Conservation (phyloP, 2,113 vertebrate genomes). For the Cavia porcellus region DNA sequence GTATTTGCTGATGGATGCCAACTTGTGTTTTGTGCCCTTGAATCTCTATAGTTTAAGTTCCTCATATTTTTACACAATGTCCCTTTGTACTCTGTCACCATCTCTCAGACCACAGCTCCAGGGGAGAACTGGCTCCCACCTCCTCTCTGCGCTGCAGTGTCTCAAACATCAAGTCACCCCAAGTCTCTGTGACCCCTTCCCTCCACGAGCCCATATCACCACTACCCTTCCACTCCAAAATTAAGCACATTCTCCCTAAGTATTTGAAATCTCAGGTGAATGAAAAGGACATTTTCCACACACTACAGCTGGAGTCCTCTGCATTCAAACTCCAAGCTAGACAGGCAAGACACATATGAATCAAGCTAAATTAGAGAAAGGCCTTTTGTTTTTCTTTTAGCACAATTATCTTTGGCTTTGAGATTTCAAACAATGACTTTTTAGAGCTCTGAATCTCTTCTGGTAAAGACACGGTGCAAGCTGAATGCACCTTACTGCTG, state of each 20-base stretch:
- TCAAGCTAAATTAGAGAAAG: neutral
- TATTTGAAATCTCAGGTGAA: neutral
- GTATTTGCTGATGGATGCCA: neutral
- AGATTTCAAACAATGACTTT: conserved; percentile 54
- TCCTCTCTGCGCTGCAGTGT: neutral
- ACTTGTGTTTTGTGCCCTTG: conserved; percentile 13
- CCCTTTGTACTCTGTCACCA: neutral
- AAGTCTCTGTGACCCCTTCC: neutral
- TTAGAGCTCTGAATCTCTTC: conserved; percentile 32
- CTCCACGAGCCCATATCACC: neutral
- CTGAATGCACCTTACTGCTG: neutral
- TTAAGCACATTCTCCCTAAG: neutral
- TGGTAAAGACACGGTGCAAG: conserved; percentile 28
- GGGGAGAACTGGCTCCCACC: neutral
- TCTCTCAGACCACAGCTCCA: neutral
- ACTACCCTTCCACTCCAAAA: neutral
- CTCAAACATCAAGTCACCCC: neutral
- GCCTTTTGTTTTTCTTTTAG: neutral
- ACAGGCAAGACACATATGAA: neutral
- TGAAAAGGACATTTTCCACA: neutral
- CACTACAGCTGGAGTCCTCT: neutral
- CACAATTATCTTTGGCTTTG: conserved; percentile 50
- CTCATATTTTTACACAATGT: neutral
- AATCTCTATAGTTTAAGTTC: neutral
- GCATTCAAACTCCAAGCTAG: neutral